Evolutionary conservation across 2,113 vertebrate species (phyloP).

Genomic region (Oncorhynchus gorbuscha): DNA sequence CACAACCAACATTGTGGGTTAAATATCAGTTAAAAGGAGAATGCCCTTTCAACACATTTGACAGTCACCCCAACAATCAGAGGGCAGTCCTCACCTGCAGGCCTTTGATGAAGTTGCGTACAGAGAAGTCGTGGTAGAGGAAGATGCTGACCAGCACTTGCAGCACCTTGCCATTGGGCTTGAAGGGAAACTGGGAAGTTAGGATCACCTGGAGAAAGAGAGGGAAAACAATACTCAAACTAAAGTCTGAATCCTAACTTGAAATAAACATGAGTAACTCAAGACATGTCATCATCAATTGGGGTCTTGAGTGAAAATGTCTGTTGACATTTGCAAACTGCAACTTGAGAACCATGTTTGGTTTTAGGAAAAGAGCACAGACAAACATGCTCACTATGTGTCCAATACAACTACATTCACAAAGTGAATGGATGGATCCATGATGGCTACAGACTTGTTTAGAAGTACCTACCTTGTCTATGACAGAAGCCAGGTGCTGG

Average conservation of each 20-base stretch:
- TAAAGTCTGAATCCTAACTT: neutral
- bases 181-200: constrained; percentile 84
- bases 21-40: no score
- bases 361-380: no score
- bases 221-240: neutral
- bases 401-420: neutral
- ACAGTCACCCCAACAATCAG: neutral
- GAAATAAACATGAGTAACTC: neutral
- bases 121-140: constrained; percentile 96
- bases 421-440: neutral
- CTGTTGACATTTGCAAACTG: neutral
- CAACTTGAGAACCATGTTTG: no score
- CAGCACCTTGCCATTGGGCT: constrained; percentile 85
- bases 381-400: neutral
- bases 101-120: constrained; percentile 94
- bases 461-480: constrained; percentile 83
- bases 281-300: no score
- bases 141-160: constrained; percentile 92
- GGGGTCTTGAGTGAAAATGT: neutral
- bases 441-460: no score
- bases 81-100: constrained; percentile 80
- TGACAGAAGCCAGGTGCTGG: constrained; percentile 86
- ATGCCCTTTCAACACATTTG: neutral
- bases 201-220: constrained; percentile 80
- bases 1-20: no score